Evolutionary conservation across 2,797 vertebrate species (phyloP), one percentile per base, ranked within the genome.

Genomic region (Microctenopoma stevenorrisi): DNA sequence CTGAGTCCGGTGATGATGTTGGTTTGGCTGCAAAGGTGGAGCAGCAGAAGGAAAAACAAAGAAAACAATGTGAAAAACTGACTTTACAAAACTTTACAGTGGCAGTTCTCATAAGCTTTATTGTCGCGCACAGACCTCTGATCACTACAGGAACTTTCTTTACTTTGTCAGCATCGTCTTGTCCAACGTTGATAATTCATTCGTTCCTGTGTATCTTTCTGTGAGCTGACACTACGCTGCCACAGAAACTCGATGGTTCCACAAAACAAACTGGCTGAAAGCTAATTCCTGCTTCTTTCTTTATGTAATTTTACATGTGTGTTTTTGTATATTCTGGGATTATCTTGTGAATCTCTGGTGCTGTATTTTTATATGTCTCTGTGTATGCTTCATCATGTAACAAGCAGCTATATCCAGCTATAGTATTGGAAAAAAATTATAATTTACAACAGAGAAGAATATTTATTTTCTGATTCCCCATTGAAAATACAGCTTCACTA

Each of bases 401-500:
- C n/a, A 26, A 1, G 9, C n/a, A 37, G 46, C 68, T 66, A 11
- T 28, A 65, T 67, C 62, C 16, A 55, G 46, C 33, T 69, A 25
- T 56, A 14, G 4, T 47, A 63, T 53, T 78, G 48, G 75, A 58
- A 52, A 68, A 62, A 61, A 79, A 54, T 3, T 69, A 37, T 72
- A 65, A 51, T 47, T 62, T 11, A 59, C 12, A 5, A 6, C 9
- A 74, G 44, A 63, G 7, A 58, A 35, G 8, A 1, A 56, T 38
- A 33, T 38, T 15, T 59, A 37, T 73, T 67, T 46, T 72, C 40
- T 16, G 14, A 59, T 38, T 73, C n/a, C 10, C 52, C 5, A 4
- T 3, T 49, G 22, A 55, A 63, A 25, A 42, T 64, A 30, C 16
- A 38, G 13, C 38, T 4, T 43, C 30, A 28, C 44, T 49, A 44